Evolutionary conservation across 2,797 vertebrate species (phyloP).

Genomic region (Muscicapa comitata): DNA sequence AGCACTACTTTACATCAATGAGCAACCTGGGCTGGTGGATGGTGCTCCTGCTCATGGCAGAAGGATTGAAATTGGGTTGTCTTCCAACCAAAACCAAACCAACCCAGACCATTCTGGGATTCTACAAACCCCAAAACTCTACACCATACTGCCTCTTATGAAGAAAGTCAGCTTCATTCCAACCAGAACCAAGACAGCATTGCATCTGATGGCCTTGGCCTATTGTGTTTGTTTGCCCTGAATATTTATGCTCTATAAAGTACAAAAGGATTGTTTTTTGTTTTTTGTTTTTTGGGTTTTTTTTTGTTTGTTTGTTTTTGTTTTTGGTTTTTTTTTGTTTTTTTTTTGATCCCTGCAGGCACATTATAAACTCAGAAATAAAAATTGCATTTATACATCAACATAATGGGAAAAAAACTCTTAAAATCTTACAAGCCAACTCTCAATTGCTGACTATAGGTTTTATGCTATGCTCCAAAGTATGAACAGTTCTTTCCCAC

Average conservation of each 20-base stretch:
- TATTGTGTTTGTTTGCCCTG: background rate
- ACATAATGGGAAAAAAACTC: background rate
- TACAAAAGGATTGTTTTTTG: no score
- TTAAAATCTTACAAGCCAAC: background rate
- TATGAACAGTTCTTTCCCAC: background rate
- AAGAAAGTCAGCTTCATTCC: background rate
- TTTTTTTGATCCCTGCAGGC: background rate
- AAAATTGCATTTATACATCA: background rate
- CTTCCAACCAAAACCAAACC: no score
- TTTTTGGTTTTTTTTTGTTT: no score
- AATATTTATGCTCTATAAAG: background rate
- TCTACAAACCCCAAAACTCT: background rate
- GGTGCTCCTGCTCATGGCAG: background rate
- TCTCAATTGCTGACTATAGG: background rate
- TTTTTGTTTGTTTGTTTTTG: no score
- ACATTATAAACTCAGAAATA: background rate
- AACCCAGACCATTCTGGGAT: background rate
- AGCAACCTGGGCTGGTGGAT: background rate
- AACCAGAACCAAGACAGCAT: background rate
- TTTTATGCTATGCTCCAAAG: background rate
- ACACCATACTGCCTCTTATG: fast-evolving
- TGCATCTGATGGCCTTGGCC: background rate
- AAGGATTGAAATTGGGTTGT: background rate
- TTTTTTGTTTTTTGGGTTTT: no score
- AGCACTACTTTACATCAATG: background rate